Evolutionary conservation across 2,797 vertebrate species (phyloP).

Genomic region (Malacoctenus gilli): DNA sequence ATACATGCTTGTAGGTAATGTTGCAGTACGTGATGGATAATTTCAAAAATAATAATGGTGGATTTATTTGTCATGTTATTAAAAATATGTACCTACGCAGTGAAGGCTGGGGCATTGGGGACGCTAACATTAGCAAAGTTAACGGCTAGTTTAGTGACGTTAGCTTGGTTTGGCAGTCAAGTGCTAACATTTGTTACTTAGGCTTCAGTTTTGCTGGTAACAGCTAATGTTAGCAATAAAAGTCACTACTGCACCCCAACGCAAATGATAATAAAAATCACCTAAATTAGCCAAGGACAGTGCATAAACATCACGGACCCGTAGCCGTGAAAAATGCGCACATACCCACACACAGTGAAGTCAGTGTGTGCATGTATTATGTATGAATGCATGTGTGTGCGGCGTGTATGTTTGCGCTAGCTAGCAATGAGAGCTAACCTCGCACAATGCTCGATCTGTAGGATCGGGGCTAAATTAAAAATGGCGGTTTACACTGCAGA

Average conservation of each 20-base stretch:
- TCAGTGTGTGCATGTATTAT: conserved; percentile 21
- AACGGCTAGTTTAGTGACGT: conserved; percentile 42
- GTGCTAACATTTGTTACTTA: conserved; percentile 39
- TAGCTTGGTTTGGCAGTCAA: conserved; percentile 45
- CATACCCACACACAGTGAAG: conserved; percentile 52
- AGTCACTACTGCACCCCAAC: too few relatives aligned
- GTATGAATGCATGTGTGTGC: background rate
- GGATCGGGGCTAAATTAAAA: conserved; percentile 84
- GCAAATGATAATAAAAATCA: too few relatives aligned
- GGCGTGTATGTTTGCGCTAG: background rate
- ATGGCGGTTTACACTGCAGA: conserved; percentile 85
- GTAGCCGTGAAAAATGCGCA: conserved; percentile 9
- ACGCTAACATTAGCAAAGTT: conserved; percentile 50
- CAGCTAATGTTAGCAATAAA: too few relatives aligned
- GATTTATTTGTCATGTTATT: background rate
- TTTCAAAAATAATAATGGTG: too few relatives aligned
- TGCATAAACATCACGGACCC: too few relatives aligned
- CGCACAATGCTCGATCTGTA: conserved; percentile 78
- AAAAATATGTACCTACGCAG: conserved; percentile 4
- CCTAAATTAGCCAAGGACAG: too few relatives aligned
- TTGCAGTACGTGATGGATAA: too few relatives aligned
- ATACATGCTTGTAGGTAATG: too few relatives aligned
- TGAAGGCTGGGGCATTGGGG: conserved; percentile 11
- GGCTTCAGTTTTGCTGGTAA: too few relatives aligned
- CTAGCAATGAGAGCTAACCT: conserved; percentile 46